Conservation (phyloP, 2,888 invertebrate genomes). For the Stenodema calcarata region DNA sequence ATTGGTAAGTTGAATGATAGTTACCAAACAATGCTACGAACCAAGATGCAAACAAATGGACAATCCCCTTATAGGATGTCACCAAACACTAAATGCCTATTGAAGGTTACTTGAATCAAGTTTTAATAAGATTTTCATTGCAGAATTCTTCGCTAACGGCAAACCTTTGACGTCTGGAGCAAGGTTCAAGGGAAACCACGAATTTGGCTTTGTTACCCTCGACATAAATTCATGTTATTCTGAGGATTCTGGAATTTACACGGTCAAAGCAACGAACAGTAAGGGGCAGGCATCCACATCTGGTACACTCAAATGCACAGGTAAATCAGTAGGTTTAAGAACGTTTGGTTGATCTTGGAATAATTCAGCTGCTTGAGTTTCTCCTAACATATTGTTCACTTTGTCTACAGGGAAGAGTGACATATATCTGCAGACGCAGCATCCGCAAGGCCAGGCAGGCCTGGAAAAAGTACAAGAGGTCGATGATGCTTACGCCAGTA, state of each 20-base stretch:
- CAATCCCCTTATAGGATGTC: too few relatives aligned
- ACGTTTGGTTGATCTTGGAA: not conserved
- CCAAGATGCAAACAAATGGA: too few relatives aligned
- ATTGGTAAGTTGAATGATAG: conserved; percentile 63
- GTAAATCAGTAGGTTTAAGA: conserved; percentile 63
- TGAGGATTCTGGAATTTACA: conserved; percentile 91
- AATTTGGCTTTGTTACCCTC: conserved; percentile 94
- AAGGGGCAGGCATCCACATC: conserved; percentile 90
- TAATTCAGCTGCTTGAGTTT: not conserved
- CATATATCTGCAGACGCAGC: conserved; percentile 88
- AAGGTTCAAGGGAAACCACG: conserved; percentile 89
- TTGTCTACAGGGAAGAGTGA: conserved; percentile 61
- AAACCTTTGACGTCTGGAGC: conserved; percentile 86
- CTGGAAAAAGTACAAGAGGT: conserved; percentile 88
- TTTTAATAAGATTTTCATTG: not conserved
- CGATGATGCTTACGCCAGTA: conserved; percentile 79
- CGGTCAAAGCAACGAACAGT: conserved; percentile 86
- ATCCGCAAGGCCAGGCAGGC: conserved; percentile 92
- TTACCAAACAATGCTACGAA: too few relatives aligned
- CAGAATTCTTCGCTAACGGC: conserved; percentile 94
- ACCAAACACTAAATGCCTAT: too few relatives aligned
- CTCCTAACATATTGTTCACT: not conserved
- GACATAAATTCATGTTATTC: conserved; percentile 87
- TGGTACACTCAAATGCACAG: conserved; percentile 83
- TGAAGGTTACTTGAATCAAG: too few relatives aligned